Base-by-base conservation (phyloP, 1,140 invertebrate species). In the Drosophila takahashii region DNA sequence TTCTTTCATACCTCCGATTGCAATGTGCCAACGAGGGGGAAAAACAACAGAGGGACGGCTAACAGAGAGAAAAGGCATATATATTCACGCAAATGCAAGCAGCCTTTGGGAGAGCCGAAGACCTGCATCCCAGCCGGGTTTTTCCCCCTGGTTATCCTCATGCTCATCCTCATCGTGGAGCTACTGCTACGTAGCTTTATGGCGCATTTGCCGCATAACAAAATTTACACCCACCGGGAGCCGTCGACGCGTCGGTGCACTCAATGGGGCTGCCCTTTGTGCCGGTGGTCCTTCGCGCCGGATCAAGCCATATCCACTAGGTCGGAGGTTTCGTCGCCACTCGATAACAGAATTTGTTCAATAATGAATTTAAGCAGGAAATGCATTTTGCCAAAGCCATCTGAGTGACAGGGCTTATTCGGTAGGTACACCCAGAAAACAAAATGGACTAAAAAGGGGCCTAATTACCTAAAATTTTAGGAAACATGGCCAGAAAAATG, bases 131-230 rank as follows among this genome's bases (percentile, higher is more conserved):
- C 27, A 29, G 44, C 27, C 22, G 32, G 34, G 32, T 34, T 34
- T 44, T 18, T 8, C 6, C 13, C 27, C 54, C 51, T 11, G 32
- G 22, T 9, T 29, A 7, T 16, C 34, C 48, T 11, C 13, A n/a
- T 2, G 41, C 34, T 18, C 41, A 51, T 61, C 50, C 47, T 18
- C 16, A n/a, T 27, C 10, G 37, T 13, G 32, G 56, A 16, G 41
- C 52, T 61, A 22, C 79, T 61, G 67, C 39, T 61, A 44, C 58
- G 53, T 64, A 67, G 81, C 75, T 87, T 86, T 86, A 83, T 87
- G 83, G 75, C 70, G 79, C 74, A 86, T 86, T 86, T 86, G 81
- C 65, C 61, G 83, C 79, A 83, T 77, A 86, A 87, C 83, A 83
- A 87, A 81, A 86, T 86, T 83, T 87, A 86, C 83, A 83, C 84